These are phyloP conservation scores for Octopus sinensis DNA, from an alignment of 1,140 invertebrate species.

Conservation along the genomic window DNA sequence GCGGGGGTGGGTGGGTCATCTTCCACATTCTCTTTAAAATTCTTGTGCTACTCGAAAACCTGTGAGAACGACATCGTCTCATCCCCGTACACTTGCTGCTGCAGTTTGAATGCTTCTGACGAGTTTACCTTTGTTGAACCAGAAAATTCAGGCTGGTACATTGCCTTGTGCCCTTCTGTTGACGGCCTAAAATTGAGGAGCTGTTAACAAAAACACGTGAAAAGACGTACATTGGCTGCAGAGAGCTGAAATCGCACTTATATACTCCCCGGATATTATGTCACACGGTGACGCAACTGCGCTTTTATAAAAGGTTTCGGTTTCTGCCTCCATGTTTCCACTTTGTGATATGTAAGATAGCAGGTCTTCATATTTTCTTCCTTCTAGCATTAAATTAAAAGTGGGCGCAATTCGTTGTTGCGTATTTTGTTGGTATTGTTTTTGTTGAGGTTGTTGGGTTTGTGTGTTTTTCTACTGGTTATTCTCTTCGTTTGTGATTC, in stretches of 20 bases:
- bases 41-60: background rate
- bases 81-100: background rate
- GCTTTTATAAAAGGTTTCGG: too few relatives aligned
- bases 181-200: background rate
- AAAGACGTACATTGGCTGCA: background rate
- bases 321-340: too few relatives aligned
- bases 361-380: too few relatives aligned
- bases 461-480: too few relatives aligned
- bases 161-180: background rate
- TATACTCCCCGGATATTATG: constrained; percentile 5
- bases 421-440: too few relatives aligned
- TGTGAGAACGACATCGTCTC: background rate
- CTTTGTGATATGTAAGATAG: too few relatives aligned
- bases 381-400: too few relatives aligned
- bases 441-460: too few relatives aligned
- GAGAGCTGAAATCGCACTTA: background rate
- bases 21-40: background rate
- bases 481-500: too few relatives aligned
- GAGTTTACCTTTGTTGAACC: background rate
- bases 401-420: too few relatives aligned
- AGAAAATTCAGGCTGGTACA: background rate
- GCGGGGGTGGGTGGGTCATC: background rate
- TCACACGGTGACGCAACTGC: background rate
- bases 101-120: background rate
- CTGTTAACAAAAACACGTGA: constrained; percentile 7